phyloP scores from a whole-genome alignment of 2,113 vertebrate genomes.

The Anolis sagrei region DNA sequence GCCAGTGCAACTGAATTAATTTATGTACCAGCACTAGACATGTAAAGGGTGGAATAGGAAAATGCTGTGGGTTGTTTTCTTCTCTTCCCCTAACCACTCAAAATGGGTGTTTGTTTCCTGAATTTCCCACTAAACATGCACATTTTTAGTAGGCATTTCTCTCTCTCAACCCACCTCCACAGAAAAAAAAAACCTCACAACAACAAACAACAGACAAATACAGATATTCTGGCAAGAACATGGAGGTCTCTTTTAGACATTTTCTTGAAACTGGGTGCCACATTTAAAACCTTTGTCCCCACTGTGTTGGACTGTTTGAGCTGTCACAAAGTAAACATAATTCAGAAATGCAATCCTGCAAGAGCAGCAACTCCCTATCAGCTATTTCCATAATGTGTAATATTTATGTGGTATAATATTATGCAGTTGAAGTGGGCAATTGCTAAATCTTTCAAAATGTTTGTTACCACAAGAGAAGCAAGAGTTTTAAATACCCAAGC shows the following conservation, averaged over 20 bases:
- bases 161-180: too few species aligned
- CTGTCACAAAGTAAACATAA: too few species aligned
- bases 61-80: too few species aligned
- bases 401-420: neutral
- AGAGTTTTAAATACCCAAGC: neutral
- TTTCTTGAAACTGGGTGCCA: neutral
- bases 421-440: too few species aligned
- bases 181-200: too few species aligned
- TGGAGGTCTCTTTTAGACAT: neutral
- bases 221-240: too few species aligned
- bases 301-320: neutral
- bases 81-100: too few species aligned
- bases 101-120: too few species aligned
- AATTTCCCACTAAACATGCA: neutral
- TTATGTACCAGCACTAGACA: neutral
- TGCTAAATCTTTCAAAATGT: neutral
- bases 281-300: neutral
- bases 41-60: too few species aligned
- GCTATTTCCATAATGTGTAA: neutral
- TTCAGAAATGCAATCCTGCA: neutral
- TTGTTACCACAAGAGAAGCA: neutral
- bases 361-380: neutral
- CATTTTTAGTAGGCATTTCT: too few species aligned
- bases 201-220: too few species aligned
- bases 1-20: neutral